Evolutionary conservation across 2,888 invertebrate genomes (phyloP).

Genomic region (Keiferia lycopersicella): DNA sequence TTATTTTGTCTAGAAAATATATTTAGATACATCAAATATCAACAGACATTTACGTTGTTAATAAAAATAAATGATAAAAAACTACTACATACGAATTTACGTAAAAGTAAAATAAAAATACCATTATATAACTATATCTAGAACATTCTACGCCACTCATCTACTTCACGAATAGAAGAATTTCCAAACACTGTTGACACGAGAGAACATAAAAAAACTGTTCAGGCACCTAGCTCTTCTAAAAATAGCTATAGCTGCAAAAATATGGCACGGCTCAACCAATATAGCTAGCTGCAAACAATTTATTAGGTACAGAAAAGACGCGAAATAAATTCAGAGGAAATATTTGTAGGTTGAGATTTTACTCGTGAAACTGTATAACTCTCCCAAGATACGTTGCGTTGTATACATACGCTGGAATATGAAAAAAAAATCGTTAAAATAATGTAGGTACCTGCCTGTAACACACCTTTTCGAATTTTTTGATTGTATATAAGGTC

Average conservation of each 20-base stretch:
- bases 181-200: constrained; percentile 63
- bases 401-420: no score
- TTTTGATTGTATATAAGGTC: no score
- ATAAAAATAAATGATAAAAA: constrained; percentile 60
- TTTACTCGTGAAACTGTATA: no score
- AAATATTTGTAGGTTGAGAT: no score
- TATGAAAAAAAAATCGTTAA: no score
- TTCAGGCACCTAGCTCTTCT: background rate
- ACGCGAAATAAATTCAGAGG: background rate
- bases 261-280: constrained; percentile 3
- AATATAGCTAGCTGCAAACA: background rate
- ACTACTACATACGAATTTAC: constrained; percentile 48
- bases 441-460: no score
- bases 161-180: constrained; percentile 48
- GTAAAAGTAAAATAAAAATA: constrained; percentile 39
- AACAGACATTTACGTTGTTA: constrained; percentile 74
- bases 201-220: constrained; percentile 27
- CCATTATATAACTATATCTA: constrained; percentile 33
- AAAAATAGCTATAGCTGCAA: background rate
- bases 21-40: constrained; percentile 77
- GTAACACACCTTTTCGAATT: no score
- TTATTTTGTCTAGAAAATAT: constrained; percentile 74
- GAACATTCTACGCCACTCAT: constrained; percentile 44
- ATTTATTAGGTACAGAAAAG: background rate
- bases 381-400: no score